A percentile compares a stretch with the other conserved stretches of the same genome.
Evolutionary conservation across 2,797 vertebrate species (phyloP).

Genomic region (Sardinella longiceps): DNA sequence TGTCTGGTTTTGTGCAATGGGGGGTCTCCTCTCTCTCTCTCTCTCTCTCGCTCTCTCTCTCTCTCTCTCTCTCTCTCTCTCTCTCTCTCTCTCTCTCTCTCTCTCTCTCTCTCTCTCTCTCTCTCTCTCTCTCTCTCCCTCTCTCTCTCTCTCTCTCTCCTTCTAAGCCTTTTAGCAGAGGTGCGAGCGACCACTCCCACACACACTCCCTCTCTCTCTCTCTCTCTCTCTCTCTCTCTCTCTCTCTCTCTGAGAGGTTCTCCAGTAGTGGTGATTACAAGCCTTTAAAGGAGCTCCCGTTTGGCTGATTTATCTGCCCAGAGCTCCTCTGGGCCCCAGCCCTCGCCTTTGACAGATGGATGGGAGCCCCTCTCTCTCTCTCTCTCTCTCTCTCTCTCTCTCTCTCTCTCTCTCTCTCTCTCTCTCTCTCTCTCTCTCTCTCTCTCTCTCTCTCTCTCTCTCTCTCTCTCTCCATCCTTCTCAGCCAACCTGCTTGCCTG

Average conservation of each 20-base stretch:
- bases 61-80: conserved; percentile 37
- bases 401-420: not conserved
- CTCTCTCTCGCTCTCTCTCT: no score
- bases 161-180: not conserved
- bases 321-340: conserved; percentile 64
- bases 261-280: conserved; percentile 62
- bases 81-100: not conserved
- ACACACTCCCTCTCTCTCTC: not conserved
- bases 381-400: not conserved
- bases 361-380: conserved; percentile 16
- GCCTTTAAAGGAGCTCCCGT: conserved; percentile 61
- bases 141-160: not conserved
- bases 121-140: not conserved
- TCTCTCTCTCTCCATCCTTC: not conserved
- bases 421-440: not conserved
- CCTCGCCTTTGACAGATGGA: conserved; percentile 54
- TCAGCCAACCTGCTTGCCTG: not conserved
- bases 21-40: conserved; percentile 55
- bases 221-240: not conserved
- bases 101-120: not conserved
- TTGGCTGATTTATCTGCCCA: conserved; percentile 70
- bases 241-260: not conserved
- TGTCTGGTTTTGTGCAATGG: conserved; percentile 48
- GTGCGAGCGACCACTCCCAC: no score
- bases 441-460: not conserved